Base-by-base conservation (phyloP, 2,797 vertebrate genomes). In the Coregonus suidteri region DNA sequence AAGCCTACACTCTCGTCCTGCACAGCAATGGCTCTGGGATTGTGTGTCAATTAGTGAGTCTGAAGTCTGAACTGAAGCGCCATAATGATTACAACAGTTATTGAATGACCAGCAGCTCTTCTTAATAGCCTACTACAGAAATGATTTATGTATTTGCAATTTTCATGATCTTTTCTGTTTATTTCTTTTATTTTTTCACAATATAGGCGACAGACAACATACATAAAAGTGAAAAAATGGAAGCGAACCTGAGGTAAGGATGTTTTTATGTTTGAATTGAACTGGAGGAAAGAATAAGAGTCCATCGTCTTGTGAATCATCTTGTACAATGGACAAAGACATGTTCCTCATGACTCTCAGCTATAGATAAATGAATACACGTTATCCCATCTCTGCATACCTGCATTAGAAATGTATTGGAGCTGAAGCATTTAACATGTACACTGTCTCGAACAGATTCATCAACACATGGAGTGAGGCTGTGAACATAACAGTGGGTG, bases 1-100 rank as follows among this genome's bases (percentile, higher is more conserved):
- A 85, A 53, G 89, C 93, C 71, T 97, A 97, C 88, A 97, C 91
- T 77, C 91, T 99, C 81, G 79, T 97, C 82, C 54, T 98, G 74
- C 87, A 83, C 87, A 54, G 85, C 0, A 35, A 77, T 1, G 18
- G 69, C 11, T 0, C 73, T 37, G 89, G 20, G n/a, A 67, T 95
- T 78, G 73, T 80, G 67, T 98, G 95, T 83, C 84, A 13, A 80
- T 91, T 95, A 83, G 98, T 98, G 87, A 96, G 95, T 92, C 75
- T 77, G 51, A 67, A 62, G 37, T 47, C 1, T 68, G 41, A 47
- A 11, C 41, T 47, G 41, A 47, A 47, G 31, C 65, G 14, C 30
- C n/a, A 30, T 41, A 13, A 47, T 47, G 7, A 47, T 47, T 47
- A 47, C 41, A 47, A 47, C 9, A 47, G 41, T 47, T 47, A 47